Percentiles rank a stretch among this genome's conserved stretches.
Evolutionary conservation across 2,888 invertebrate species (phyloP).

Genomic region (Diploptera punctata): DNA sequence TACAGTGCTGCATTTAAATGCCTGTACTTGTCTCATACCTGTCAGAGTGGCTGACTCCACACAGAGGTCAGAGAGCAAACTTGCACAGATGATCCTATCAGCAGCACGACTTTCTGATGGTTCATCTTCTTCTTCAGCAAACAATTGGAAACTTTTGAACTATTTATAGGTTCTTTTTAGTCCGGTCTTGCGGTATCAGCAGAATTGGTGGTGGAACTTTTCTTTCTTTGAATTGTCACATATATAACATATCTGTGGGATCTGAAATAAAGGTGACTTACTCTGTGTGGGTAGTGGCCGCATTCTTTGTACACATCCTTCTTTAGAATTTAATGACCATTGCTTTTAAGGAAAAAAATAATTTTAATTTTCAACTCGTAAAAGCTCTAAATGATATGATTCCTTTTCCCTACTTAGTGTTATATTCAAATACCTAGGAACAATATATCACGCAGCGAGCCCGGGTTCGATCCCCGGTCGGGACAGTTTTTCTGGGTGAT

Average conservation of each 20-base stretch:
- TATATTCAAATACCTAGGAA: no score
- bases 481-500: no score
- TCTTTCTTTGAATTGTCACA: background rate
- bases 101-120: background rate
- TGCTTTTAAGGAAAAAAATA: background rate
- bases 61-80: background rate
- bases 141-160: constrained; percentile 37
- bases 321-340: background rate
- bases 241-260: background rate
- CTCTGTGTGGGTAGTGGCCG: background rate
- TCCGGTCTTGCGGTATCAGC: background rate
- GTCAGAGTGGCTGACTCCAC: background rate
- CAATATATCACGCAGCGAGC: no score
- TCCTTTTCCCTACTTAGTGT: no score
- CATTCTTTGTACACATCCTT: background rate
- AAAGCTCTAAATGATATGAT: no score
- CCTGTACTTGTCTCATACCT: background rate
- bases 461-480: no score
- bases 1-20: background rate
- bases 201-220: background rate
- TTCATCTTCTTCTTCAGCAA: constrained; percentile 24
- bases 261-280: background rate
- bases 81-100: constrained; percentile 20
- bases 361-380: no score
- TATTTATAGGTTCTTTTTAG: constrained; percentile 33